These are phyloP conservation scores for Stenurella melanura DNA, from an alignment of 2,888 invertebrate species.

Conservation along the genomic window DNA sequence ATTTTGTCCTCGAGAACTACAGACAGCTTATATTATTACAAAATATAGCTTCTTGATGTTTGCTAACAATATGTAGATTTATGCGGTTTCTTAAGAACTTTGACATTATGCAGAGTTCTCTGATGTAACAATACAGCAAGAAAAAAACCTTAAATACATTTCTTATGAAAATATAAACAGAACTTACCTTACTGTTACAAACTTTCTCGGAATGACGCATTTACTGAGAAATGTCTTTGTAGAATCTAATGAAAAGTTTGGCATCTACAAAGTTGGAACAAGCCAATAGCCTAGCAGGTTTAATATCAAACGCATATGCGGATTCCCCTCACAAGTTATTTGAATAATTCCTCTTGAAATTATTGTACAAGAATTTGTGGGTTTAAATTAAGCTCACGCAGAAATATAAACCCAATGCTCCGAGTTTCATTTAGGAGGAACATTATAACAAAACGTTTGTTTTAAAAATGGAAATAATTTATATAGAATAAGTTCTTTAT, in stretches of 20 bases:
- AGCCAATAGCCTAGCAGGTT: constrained; percentile 2
- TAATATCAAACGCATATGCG: constrained; percentile 7
- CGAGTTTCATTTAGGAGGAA: neutral
- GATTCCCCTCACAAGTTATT: constrained; percentile 1
- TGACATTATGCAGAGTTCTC: neutral
- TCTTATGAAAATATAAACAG: constrained; percentile 3
- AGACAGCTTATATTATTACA: neutral
- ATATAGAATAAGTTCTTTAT: neutral
- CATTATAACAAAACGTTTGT: neutral
- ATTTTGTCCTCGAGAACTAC: neutral
- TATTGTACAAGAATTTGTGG: constrained; percentile 7
- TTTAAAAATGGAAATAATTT: neutral
- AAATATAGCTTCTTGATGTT: constrained; percentile 1
- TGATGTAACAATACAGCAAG: neutral
- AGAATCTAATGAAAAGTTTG: constrained; percentile 7
- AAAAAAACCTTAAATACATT: neutral
- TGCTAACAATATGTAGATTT: constrained; percentile 1
- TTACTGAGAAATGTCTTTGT: constrained; percentile 1
- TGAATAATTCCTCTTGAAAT: constrained; percentile 1
- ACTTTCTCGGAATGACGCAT: neutral
- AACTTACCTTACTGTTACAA: constrained; percentile 4
- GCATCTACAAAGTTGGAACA: neutral
- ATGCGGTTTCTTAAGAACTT: neutral
- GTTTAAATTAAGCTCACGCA: constrained; percentile 3
- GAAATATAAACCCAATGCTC: constrained; percentile 7